Percentiles rank a stretch among this genome's conserved stretches.
Conservation (phyloP, 2,113 vertebrate species). For the Equus przewalskii region DNA sequence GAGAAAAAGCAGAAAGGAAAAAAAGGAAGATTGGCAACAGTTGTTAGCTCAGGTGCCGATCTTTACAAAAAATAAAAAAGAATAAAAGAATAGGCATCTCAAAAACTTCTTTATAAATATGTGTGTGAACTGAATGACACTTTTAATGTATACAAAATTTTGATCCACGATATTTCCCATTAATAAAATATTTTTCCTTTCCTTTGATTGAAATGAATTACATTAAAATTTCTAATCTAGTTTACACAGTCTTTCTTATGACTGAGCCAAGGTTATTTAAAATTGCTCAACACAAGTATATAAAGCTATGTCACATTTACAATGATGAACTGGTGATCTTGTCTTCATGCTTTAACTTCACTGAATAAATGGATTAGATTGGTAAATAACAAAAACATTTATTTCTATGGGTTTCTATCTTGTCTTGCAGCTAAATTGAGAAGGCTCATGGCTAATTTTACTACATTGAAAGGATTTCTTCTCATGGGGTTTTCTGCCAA, state of each 20-base stretch:
- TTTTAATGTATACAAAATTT: neutral
- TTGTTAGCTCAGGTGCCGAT: too few species aligned
- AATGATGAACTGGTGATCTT: neutral
- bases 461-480: neutral
- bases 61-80: too few species aligned
- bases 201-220: neutral
- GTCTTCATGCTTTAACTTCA: neutral
- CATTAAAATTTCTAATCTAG: neutral
- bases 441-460: conserved; percentile 7
- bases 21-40: too few species aligned
- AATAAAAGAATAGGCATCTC: neutral
- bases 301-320: neutral
- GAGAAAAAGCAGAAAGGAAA: too few species aligned
- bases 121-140: neutral
- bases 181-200: neutral
- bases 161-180: fast-evolving
- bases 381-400: neutral
- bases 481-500: neutral
- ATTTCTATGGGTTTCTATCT: neutral
- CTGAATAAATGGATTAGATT: neutral
- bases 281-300: neutral
- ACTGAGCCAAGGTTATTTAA: neutral
- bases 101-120: neutral
- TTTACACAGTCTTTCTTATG: neutral
- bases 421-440: neutral